These are phyloP conservation scores for Megaleporinus macrocephalus DNA, from an alignment of 2,113 vertebrate genomes.

Conservation along the genomic window DNA sequence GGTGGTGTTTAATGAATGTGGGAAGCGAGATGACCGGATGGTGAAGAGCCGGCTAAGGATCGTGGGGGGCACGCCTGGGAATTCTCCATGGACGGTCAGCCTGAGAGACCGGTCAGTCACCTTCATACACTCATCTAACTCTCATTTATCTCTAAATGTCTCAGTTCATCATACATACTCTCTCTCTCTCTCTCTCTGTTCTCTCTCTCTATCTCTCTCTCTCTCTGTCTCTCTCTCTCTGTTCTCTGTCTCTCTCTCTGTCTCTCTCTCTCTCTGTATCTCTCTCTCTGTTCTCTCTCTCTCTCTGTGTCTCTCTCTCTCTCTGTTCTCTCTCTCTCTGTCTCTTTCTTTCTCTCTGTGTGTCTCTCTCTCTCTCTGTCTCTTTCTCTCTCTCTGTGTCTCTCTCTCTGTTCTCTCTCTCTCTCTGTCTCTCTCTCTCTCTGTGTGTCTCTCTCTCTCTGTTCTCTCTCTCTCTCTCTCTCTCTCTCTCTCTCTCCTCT, in stretches of 20 bases:
- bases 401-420: neutral
- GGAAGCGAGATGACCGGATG: constrained; percentile 78
- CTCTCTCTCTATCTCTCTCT: neutral
- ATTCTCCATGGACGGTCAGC: constrained; percentile 97
- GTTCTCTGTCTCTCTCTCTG: neutral
- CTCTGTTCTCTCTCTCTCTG: constrained; percentile 20
- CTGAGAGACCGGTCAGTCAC: constrained; percentile 87
- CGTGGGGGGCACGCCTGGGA: constrained; percentile 85
- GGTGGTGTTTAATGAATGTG: constrained; percentile 87
- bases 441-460: too few relatives aligned
- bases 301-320: constrained; percentile 16
- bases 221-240: too few relatives aligned
- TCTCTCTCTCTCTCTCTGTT: neutral
- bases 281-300: neutral
- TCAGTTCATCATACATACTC: neutral
- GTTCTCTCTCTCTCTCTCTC: neutral
- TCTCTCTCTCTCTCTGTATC: constrained; percentile 23
- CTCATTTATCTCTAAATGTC: too few relatives aligned
- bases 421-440: too few relatives aligned
- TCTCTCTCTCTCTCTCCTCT: neutral
- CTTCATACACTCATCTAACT: neutral
- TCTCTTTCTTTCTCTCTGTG: too few relatives aligned
- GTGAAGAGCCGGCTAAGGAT: constrained; percentile 70
- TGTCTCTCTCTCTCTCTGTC: neutral
- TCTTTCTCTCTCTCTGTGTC: neutral